phyloP scores from a whole-genome alignment of 2,797 vertebrate species.

The Cynopterus sphinx region DNA sequence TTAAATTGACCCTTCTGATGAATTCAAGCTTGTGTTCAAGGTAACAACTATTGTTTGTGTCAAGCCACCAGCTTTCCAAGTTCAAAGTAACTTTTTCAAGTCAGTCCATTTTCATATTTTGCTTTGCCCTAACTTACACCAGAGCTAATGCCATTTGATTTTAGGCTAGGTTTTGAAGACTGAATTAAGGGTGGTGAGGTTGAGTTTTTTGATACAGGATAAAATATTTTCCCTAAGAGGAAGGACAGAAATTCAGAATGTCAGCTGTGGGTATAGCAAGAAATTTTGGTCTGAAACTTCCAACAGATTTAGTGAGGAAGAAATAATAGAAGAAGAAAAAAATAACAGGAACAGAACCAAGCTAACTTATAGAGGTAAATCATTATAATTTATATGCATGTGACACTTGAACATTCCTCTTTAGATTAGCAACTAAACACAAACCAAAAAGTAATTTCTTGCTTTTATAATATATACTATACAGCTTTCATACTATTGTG shows the following conservation, averaged over 20 bases:
- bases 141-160: background rate
- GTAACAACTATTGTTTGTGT: background rate
- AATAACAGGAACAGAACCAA: background rate
- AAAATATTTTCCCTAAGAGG: background rate
- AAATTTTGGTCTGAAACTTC: background rate
- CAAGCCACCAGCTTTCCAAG: background rate
- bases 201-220: background rate
- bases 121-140: background rate
- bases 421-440: background rate
- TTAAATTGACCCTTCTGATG: background rate
- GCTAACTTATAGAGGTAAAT: background rate
- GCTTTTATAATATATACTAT: background rate
- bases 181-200: background rate
- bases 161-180: background rate
- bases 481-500: background rate
- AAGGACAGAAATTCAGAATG: background rate
- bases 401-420: background rate
- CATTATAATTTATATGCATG: background rate
- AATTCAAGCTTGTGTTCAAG: background rate
- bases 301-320: background rate
- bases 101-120: background rate
- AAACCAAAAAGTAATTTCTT: background rate
- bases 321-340: background rate
- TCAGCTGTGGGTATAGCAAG: background rate
- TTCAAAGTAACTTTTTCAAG: slow-evolving; percentile 5